Evolutionary conservation across 2,797 vertebrate genomes (phyloP).

Genomic region (Tolypeutes matacus): DNA sequence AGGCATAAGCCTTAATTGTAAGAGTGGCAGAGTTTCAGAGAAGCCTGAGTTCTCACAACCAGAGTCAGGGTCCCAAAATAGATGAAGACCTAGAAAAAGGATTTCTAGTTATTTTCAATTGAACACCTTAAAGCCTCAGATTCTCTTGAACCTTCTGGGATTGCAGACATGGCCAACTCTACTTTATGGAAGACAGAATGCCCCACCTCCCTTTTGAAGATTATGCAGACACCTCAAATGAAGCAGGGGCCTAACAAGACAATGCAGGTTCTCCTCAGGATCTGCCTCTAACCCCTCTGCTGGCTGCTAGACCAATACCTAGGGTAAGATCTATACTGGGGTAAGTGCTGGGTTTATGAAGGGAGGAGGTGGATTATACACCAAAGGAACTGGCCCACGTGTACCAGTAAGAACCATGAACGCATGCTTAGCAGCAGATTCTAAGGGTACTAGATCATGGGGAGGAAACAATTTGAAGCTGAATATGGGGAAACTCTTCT

Average conservation of each 20-base stretch:
- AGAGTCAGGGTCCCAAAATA: neutral
- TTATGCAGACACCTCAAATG: neutral
- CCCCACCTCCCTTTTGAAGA: neutral
- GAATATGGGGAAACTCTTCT: neutral
- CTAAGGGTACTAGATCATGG: neutral
- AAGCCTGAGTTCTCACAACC: neutral
- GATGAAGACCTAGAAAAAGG: neutral
- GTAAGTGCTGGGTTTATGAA: neutral
- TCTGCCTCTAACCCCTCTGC: neutral
- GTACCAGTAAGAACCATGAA: neutral
- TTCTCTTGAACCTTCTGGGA: neutral
- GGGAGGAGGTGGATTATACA: neutral
- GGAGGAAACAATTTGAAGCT: neutral
- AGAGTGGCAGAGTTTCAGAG: conserved; percentile 5
- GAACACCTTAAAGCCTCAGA: neutral
- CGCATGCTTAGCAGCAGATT: neutral
- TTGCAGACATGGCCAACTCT: neutral
- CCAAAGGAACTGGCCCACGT: neutral
- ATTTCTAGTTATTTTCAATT: neutral
- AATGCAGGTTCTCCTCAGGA: neutral
- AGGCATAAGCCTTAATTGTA: neutral
- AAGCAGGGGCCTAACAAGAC: neutral
- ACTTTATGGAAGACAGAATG: neutral
- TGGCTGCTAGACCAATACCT: neutral
- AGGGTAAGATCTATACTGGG: neutral